phyloP scores from a whole-genome alignment of 2,113 vertebrate genomes.

The Periophthalmodon schlosseri region DNA sequence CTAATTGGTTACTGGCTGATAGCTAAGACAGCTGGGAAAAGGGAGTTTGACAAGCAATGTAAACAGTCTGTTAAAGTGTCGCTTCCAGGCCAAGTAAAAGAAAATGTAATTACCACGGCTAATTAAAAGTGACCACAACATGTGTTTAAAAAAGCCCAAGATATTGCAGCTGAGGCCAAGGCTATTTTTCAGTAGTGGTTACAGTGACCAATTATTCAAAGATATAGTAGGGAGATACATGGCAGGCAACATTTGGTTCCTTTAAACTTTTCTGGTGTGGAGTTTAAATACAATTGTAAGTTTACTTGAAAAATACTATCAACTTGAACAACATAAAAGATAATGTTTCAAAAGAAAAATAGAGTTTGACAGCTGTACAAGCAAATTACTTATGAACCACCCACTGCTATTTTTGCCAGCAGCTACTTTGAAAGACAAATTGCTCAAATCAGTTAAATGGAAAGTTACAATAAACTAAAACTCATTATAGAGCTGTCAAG shows the following conservation, averaged over 20 bases:
- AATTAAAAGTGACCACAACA: slow-evolving; percentile 14
- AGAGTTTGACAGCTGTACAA: not conserved
- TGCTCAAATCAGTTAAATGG: not conserved
- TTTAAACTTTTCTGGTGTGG: not conserved
- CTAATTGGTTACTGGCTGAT: slow-evolving; percentile 23
- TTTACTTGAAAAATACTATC: not conserved
- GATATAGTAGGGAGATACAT: not conserved
- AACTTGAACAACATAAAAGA: not conserved
- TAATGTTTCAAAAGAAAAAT: not conserved
- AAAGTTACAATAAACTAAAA: slow-evolving; percentile 1
- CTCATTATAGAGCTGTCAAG: slow-evolving; percentile 3
- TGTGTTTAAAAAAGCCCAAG: slow-evolving; percentile 8
- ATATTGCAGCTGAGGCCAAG: not conserved
- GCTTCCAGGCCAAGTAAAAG: slow-evolving; percentile 29
- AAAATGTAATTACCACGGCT: slow-evolving; percentile 10
- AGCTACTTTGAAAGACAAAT: slow-evolving; percentile 2
- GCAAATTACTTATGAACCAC: slow-evolving; percentile 6
- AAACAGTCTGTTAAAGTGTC: slow-evolving; percentile 29
- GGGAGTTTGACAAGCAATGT: slow-evolving; percentile 14
- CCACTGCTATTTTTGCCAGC: not conserved
- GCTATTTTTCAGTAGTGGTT: not conserved
- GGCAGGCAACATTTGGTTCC: not conserved
- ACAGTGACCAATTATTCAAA: not conserved
- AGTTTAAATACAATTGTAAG: not conserved
- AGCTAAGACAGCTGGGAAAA: slow-evolving; percentile 15